Conservation (phyloP, 2,888 invertebrate species). For the Tinea semifulvella region DNA sequence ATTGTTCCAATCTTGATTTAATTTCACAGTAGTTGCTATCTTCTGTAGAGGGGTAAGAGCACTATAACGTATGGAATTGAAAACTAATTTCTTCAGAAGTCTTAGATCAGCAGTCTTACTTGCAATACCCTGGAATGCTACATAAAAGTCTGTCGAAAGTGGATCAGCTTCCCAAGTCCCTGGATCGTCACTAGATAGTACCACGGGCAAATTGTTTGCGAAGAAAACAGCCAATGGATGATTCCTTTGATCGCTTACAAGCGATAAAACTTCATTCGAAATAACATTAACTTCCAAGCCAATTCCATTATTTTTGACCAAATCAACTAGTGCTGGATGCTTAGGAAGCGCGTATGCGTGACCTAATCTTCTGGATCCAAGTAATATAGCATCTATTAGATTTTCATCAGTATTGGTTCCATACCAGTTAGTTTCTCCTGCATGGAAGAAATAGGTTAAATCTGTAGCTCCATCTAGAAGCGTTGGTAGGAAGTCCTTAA, state of each 20-base stretch:
- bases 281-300: conserved; percentile 82
- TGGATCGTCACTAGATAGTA: conserved; percentile 83
- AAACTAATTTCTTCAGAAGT: conserved; percentile 75
- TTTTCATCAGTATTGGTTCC: conserved; percentile 75
- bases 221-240: conserved; percentile 75
- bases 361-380: conserved; percentile 79
- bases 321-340: conserved; percentile 72
- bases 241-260: conserved; percentile 77
- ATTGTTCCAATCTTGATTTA: conserved; percentile 65
- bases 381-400: conserved; percentile 78
- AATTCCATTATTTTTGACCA: conserved; percentile 66
- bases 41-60: conserved; percentile 61
- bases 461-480: conserved; percentile 54
- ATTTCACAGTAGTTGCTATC: conserved; percentile 51
- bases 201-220: conserved; percentile 73
- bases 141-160: conserved; percentile 80
- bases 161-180: conserved; percentile 79
- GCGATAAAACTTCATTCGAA: conserved; percentile 77
- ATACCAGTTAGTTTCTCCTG: conserved; percentile 84
- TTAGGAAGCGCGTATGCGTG: conserved; percentile 80
- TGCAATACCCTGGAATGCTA: conserved; percentile 79
- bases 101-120: conserved; percentile 73
- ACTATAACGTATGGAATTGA: conserved; percentile 78
- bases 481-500: conserved; percentile 68
- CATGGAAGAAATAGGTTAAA: conserved; percentile 79